phyloP scores from a whole-genome alignment of 2,888 invertebrate genomes.

The Ectobius pallidus region DNA sequence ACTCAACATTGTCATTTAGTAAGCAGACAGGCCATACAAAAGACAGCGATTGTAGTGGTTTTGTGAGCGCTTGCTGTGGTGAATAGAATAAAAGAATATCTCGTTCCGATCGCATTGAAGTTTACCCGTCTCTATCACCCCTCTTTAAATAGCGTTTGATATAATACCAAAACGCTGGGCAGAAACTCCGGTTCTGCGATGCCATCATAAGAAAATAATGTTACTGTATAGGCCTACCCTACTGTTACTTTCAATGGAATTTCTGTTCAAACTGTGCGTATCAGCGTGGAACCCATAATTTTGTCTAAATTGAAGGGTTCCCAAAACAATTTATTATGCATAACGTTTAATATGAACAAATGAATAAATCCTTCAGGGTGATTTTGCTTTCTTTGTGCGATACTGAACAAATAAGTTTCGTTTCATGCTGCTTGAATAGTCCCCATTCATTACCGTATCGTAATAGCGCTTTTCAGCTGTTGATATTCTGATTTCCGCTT shows the following conservation, averaged over 20 bases:
- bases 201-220: neutral
- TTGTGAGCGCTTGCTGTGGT: neutral
- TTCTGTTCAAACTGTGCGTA: neutral
- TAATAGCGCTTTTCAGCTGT: too few species aligned
- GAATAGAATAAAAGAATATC: neutral
- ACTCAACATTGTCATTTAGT: neutral
- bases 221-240: neutral
- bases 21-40: neutral
- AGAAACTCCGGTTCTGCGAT: neutral
- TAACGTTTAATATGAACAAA: too few species aligned
- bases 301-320: neutral
- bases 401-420: too few species aligned
- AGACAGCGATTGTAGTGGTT: constrained; percentile 1
- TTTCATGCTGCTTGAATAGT: too few species aligned
- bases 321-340: too few species aligned
- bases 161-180: neutral
- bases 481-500: too few species aligned
- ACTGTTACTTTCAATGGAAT: neutral
- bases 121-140: neutral
- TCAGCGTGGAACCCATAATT: neutral
- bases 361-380: too few species aligned
- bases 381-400: too few species aligned
- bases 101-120: constrained; percentile 1
- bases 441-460: too few species aligned
- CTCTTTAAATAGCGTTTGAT: neutral